Base-by-base conservation (phyloP, 2,113 vertebrate species). In the Chrysemys picta region DNA sequence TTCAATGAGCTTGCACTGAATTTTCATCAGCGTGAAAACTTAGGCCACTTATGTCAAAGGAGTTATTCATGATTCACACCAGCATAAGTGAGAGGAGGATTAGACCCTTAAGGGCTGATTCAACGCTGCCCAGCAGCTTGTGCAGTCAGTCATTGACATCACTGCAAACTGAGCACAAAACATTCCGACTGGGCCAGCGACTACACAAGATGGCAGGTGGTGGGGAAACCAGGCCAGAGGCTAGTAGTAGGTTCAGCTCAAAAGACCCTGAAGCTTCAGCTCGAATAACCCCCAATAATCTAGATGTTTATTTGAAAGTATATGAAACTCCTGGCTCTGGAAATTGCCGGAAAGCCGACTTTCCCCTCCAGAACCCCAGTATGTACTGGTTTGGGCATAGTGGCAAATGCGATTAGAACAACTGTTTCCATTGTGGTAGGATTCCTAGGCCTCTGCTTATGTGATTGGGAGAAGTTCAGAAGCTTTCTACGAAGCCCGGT, bases 131-230 rank as follows among this genome's bases (percentile, higher is more conserved):
- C 35, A n/a, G 35, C 62, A 69, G 35, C 14, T 35, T 62, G 62
- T 69, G 35, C 62, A 69, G 62, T 57, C 56, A 88, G 57, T 45
- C 62, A 10, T 79, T 24, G 50, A 53, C 0, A 6, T 38, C 29
- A 25, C 12, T 0, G 0, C 24, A 31, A 38, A 88, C 4, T 0
- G 24, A 91, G 45, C 27, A 0, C 0, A 57, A 56, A n/a, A 76
- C 10, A 59, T 19, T 21, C 5, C 1, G 83, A 49, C n/a, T 79
- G 59, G 38, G 45, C 24, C 79, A 54, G 35, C 0, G 0, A 87
- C 5, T 53, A 53, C 69, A 19, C 31, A 17, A 8, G 49, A 35
- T 42, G 35, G 17, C 11, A 57, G 79, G 13, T 29, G 72, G 21
- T 1, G 5, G 82, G 8, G 9, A 62, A 82, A 13, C 0, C 6